Percentiles rank a stretch among this genome's conserved stretches.
Conservation (phyloP, 2,113 vertebrate species). For the Butorides virescens region DNA sequence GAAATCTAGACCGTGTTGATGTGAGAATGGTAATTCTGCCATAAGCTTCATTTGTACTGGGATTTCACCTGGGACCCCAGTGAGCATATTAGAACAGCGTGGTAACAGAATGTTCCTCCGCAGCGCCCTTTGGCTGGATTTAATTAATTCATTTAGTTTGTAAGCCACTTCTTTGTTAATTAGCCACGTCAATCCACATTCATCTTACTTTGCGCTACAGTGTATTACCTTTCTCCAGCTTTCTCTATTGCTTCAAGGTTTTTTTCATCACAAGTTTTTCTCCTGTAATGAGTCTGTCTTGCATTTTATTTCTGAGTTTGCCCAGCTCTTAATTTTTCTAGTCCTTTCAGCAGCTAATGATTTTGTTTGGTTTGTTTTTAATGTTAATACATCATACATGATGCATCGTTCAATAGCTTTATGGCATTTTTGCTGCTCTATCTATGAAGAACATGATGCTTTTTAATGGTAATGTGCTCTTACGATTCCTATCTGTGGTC, state of each 20-base stretch:
- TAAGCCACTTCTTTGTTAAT: neutral
- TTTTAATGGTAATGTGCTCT: neutral
- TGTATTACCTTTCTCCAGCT: neutral
- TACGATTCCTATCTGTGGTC: neutral
- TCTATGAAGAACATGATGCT: neutral
- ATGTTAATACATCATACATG: neutral
- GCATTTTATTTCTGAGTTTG: neutral
- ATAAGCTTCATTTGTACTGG: fast-evolving
- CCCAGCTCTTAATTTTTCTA: neutral
- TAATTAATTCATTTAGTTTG: constrained; percentile 10
- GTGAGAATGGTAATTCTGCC: neutral
- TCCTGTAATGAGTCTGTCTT: neutral
- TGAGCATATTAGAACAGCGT: neutral
- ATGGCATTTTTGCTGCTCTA: neutral
- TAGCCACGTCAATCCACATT: neutral
- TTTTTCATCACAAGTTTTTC: neutral
- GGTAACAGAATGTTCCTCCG: neutral
- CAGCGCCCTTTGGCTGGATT: neutral
- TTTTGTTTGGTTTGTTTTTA: neutral
- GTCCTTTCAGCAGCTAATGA: neutral
- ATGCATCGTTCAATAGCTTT: neutral
- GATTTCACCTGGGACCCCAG: neutral
- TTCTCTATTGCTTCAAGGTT: neutral
- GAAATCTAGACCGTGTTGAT: neutral
- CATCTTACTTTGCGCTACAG: neutral